These are phyloP conservation scores for Rhombomys opimus DNA, from an alignment of 2,113 vertebrate genomes.

Conservation along the genomic window DNA sequence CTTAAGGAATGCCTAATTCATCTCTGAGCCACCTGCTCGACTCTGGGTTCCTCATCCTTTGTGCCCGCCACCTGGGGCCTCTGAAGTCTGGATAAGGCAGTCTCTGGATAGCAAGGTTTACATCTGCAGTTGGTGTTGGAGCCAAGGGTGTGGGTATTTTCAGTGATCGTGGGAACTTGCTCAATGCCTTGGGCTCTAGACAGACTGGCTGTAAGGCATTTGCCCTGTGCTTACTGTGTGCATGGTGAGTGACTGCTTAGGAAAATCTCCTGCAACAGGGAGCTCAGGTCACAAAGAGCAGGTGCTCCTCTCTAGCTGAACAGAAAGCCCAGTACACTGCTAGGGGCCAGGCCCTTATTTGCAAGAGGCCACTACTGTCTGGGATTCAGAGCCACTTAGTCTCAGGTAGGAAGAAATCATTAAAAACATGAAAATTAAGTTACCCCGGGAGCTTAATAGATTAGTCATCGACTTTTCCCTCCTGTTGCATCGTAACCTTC, in stretches of 20 bases:
- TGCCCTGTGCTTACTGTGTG: too few species aligned
- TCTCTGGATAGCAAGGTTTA: background rate
- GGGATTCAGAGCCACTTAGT: conserved; percentile 79
- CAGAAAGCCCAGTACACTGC: rapidly evolving
- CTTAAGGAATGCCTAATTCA: too few species aligned
- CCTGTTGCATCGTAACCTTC: conserved; percentile 83
- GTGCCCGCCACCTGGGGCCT: rapidly evolving
- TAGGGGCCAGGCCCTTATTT: conserved; percentile 40
- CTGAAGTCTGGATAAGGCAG: rapidly evolving
- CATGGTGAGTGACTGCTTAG: background rate
- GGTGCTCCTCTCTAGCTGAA: rapidly evolving
- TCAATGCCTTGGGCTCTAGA: background rate
- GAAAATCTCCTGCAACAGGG: background rate
- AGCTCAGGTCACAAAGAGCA: background rate
- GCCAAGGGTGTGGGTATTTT: background rate
- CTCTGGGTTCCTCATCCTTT: rapidly evolving
- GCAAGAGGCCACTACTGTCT: conserved; percentile 60
- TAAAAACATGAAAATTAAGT: conserved; percentile 88
- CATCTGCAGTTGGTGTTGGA: too few species aligned
- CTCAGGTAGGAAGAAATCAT: conserved; percentile 85
- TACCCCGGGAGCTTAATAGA: conserved; percentile 85
- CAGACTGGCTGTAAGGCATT: rapidly evolving
- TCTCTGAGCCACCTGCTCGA: background rate
- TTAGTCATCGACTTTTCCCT: conserved; percentile 85
- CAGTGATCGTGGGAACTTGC: rapidly evolving